These are phyloP conservation scores for Daubentonia madagascariensis DNA, from an alignment of 2,113 vertebrate genomes.

Conservation along the genomic window DNA sequence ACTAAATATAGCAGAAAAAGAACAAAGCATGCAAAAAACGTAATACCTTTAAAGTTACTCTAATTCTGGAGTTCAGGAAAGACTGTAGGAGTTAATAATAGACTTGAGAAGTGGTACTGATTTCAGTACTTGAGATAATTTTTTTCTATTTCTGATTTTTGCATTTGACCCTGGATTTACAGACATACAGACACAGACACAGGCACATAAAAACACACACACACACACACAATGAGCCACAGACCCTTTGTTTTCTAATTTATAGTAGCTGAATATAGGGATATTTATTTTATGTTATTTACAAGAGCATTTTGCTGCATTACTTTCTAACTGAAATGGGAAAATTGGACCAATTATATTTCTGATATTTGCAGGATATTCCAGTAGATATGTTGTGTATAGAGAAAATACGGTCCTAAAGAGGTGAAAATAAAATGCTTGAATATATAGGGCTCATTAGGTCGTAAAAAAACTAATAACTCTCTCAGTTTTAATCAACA, in stretches of 20 bases:
- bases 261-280: background rate
- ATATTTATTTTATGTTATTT: background rate
- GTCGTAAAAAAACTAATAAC: background rate
- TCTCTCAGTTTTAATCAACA: background rate
- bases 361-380: background rate
- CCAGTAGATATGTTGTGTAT: background rate
- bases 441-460: background rate
- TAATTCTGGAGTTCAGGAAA: background rate
- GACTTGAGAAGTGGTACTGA: background rate
- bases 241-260: background rate
- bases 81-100: background rate
- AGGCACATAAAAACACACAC: background rate
- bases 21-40: background rate
- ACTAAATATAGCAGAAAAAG: background rate
- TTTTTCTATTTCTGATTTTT: background rate
- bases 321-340: background rate
- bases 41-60: background rate
- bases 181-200: accelerated
- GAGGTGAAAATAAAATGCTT: background rate
- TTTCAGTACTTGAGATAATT: background rate
- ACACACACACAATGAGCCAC: background rate
- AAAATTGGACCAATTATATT: background rate
- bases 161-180: background rate
- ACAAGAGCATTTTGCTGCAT: background rate
- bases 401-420: background rate